These are phyloP conservation scores for Melanotaenia nigrans DNA, from an alignment of 2,797 vertebrate genomes.

Conservation along the genomic window DNA sequence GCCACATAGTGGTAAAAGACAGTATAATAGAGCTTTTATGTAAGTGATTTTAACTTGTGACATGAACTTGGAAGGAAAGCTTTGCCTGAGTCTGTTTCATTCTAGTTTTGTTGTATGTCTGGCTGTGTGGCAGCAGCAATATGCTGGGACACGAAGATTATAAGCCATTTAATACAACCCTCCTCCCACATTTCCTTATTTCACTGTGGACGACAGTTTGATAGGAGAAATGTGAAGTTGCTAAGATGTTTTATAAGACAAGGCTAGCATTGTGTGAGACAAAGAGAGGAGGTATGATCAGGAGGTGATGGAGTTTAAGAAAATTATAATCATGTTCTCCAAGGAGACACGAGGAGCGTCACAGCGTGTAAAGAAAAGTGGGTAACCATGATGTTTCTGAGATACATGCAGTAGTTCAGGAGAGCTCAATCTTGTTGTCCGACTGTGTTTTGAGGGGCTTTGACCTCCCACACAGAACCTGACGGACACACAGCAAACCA, in stretches of 20 bases:
- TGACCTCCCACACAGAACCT: background rate
- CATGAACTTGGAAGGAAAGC: constrained; percentile 35
- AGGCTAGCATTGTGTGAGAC: constrained; percentile 56
- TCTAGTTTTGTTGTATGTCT: constrained; percentile 7
- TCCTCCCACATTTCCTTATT: constrained; percentile 43
- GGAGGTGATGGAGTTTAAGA: constrained; percentile 21
- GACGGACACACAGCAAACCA: background rate
- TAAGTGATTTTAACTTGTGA: constrained; percentile 25
- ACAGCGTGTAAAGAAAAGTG: constrained; percentile 30
- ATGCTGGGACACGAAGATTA: constrained; percentile 52
- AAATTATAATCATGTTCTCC: constrained; percentile 27
- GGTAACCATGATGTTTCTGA: constrained; percentile 9
- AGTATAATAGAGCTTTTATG: background rate
- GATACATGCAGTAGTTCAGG: background rate
- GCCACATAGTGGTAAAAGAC: background rate
- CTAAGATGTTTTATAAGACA: constrained; percentile 41
- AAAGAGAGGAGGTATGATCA: constrained; percentile 19
- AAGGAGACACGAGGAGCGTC: constrained; percentile 34
- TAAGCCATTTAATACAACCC: constrained; percentile 60
- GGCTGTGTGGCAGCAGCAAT: constrained; percentile 35
- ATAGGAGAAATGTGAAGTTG: constrained; percentile 28
- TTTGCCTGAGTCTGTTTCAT: constrained; percentile 38
- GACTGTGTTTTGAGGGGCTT: too few species aligned
- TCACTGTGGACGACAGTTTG: constrained; percentile 52
- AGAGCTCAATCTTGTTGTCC: too few species aligned